These are phyloP conservation scores for Megastigmus dorsalis DNA, from an alignment of 2,888 invertebrate genomes.

Conservation along the genomic window DNA sequence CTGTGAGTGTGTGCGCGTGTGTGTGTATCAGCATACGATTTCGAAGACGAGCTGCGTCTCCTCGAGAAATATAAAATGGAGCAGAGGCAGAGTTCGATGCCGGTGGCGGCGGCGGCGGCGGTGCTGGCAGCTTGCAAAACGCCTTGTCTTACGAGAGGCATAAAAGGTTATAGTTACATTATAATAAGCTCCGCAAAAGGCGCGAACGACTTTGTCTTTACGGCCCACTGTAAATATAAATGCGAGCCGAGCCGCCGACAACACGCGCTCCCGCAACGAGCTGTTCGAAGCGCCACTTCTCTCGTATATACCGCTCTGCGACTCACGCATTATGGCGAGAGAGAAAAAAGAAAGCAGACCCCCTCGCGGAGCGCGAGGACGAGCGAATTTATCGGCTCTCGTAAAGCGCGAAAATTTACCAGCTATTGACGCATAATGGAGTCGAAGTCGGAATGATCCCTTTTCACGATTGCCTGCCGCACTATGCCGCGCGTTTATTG, in stretches of 20 bases:
- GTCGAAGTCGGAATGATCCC: slow-evolving; percentile 58
- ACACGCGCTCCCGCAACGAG: slow-evolving; percentile 44
- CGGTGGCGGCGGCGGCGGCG: background rate
- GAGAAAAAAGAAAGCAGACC: slow-evolving; percentile 51
- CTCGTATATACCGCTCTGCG: slow-evolving; percentile 17
- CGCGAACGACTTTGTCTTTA: slow-evolving; percentile 62
- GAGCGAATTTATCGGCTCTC: slow-evolving; percentile 63
- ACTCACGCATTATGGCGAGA: slow-evolving; percentile 48
- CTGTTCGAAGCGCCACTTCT: slow-evolving; percentile 43
- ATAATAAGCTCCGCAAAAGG: slow-evolving; percentile 66
- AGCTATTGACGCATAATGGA: slow-evolving; percentile 65
- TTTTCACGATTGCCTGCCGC: slow-evolving; percentile 37
- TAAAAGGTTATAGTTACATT: slow-evolving; percentile 72
- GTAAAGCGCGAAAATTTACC: slow-evolving; percentile 65
- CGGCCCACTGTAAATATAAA: slow-evolving; percentile 63
- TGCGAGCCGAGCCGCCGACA: slow-evolving; percentile 56
- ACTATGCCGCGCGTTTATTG: slow-evolving; percentile 9
- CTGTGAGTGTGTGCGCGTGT: no score
- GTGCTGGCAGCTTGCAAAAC: no score
- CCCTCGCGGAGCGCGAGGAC: slow-evolving; percentile 8
- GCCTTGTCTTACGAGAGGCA: slow-evolving; percentile 62
- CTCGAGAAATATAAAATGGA: background rate
- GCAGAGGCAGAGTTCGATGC: slow-evolving; percentile 38
- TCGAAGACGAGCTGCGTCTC: background rate
- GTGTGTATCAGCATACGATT: no score